These are phyloP conservation scores for Mamestra brassicae DNA, from an alignment of 2,888 invertebrate species.

Conservation along the genomic window DNA sequence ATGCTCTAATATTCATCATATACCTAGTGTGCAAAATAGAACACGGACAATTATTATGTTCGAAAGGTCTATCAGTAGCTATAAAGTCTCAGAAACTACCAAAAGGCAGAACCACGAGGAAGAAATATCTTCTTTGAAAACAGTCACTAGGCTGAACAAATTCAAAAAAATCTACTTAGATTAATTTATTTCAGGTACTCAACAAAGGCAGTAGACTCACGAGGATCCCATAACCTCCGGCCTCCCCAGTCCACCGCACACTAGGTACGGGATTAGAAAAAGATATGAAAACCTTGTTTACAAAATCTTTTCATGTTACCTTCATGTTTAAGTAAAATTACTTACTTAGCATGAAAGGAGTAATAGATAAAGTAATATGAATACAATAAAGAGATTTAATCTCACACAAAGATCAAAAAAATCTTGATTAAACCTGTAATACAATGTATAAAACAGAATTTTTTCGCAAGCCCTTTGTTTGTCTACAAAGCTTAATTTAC, in stretches of 20 bases:
- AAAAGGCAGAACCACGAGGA: too few relatives aligned
- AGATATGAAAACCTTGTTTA: not conserved
- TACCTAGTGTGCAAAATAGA: too few relatives aligned
- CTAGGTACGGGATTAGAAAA: not conserved
- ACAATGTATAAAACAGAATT: conserved; percentile 29
- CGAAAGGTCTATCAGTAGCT: too few relatives aligned
- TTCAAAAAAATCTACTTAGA: too few relatives aligned
- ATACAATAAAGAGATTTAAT: conserved; percentile 35
- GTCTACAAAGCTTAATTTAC: conserved; percentile 5
- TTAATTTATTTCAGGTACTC: too few relatives aligned
- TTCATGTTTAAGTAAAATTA: not conserved
- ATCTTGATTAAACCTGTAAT: conserved; percentile 17
- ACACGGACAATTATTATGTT: too few relatives aligned
- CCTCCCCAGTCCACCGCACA: not conserved
- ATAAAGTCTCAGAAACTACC: too few relatives aligned
- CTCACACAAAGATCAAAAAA: not conserved
- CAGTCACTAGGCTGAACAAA: too few relatives aligned
- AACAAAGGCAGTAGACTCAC: too few relatives aligned
- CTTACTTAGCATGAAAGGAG: conserved; percentile 3
- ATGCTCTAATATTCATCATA: too few relatives aligned
- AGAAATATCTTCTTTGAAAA: too few relatives aligned
- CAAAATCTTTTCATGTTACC: not conserved
- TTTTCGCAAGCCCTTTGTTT: conserved; percentile 52
- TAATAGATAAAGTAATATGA: conserved; percentile 9
- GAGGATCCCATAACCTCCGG: not conserved